Conservation (phyloP, 2,888 invertebrate species). For the Marronus borbonicus region DNA sequence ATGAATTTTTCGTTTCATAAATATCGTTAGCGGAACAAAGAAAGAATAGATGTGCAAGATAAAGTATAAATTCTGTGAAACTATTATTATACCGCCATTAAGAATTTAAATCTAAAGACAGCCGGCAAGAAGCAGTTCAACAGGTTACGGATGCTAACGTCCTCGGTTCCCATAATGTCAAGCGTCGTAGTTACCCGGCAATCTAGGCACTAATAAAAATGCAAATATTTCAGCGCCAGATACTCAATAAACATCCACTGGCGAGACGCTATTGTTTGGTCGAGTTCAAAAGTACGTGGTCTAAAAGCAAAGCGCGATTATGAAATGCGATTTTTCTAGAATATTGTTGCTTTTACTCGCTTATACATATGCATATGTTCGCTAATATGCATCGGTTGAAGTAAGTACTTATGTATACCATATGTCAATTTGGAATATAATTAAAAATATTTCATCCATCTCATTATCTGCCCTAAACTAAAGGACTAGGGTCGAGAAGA, state of each 20-base stretch:
- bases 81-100: neutral
- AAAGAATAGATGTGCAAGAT: neutral
- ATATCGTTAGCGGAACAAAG: neutral
- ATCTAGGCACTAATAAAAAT: conserved; percentile 18
- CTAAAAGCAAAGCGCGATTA: conserved; percentile 15
- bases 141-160: conserved; percentile 26
- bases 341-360: neutral
- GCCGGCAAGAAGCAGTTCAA: conserved; percentile 15
- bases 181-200: conserved; percentile 12
- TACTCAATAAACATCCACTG: conserved; percentile 17
- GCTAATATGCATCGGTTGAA: neutral
- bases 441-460: too few species aligned
- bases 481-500: too few species aligned
- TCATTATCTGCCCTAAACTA: too few species aligned
- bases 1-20: neutral
- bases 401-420: too few species aligned
- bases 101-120: neutral
- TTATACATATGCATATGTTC: neutral
- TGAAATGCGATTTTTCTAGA: conserved; percentile 17
- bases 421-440: too few species aligned
- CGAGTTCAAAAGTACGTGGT: conserved; percentile 27
- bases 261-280: conserved; percentile 19
- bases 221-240: conserved; percentile 37
- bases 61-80: neutral
- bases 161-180: conserved; percentile 11